These are phyloP conservation scores for Lasioglossum oenotherae DNA, from an alignment of 2,888 invertebrate species.

Conservation along the genomic window DNA sequence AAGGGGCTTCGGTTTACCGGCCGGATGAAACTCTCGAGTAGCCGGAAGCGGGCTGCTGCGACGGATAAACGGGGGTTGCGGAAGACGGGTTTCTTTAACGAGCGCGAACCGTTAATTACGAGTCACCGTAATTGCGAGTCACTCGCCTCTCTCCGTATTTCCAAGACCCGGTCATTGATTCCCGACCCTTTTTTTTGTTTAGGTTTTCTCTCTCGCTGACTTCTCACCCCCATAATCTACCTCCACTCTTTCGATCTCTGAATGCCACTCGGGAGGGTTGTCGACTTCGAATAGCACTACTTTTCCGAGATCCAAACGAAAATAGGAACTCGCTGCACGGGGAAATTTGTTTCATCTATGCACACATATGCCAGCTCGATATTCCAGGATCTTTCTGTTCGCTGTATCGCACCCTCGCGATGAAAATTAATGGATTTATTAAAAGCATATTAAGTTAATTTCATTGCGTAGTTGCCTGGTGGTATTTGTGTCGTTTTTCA, in stretches of 20 bases:
- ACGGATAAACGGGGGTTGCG: constrained; percentile 20
- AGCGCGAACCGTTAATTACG: constrained; percentile 58
- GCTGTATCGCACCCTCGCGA: no score
- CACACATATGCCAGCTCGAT: background rate
- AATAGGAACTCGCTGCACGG: background rate
- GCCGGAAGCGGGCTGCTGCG: background rate
- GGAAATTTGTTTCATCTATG: background rate
- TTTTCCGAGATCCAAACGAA: background rate
- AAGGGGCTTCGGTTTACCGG: constrained; percentile 28
- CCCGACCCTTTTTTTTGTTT: background rate
- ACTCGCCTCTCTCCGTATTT: constrained; percentile 36
- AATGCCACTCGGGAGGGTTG: background rate
- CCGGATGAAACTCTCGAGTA: constrained; percentile 34
- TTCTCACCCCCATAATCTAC: constrained; percentile 1
- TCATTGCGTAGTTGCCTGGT: no score
- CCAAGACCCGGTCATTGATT: constrained; percentile 33
- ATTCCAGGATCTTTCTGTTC: background rate
- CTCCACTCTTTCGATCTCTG: background rate
- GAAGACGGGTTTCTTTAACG: constrained; percentile 56
- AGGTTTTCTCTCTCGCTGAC: constrained; percentile 6
- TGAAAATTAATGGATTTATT: no score
- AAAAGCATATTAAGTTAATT: no score
- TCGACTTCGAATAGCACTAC: background rate
- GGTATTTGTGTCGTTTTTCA: no score
- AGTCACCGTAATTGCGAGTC: constrained; percentile 47